Conservation (phyloP, 1,140 invertebrate species). For the Drosophila navojoa region DNA sequence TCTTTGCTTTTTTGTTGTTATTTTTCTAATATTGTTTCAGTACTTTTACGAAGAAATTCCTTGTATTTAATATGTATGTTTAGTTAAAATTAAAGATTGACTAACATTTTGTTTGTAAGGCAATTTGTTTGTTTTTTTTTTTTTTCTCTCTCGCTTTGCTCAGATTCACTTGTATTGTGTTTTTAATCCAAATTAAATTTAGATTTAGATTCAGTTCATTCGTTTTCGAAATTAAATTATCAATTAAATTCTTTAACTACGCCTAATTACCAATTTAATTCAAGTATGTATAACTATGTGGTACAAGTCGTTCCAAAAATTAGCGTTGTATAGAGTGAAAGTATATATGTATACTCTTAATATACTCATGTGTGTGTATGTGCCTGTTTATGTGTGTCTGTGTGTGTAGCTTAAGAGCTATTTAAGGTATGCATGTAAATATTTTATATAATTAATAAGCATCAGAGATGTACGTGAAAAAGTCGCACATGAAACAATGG, state of each 20-base stretch:
- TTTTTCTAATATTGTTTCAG: slow-evolving; percentile 53
- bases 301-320: slow-evolving; percentile 38
- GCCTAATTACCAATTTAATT: slow-evolving; percentile 47
- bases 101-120: slow-evolving; percentile 82
- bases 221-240: slow-evolving; percentile 57
- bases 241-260: slow-evolving; percentile 53
- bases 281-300: slow-evolving; percentile 50
- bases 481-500: slow-evolving; percentile 12
- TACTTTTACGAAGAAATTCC: slow-evolving; percentile 51
- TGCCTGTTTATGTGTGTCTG: not conserved
- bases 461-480: slow-evolving; percentile 19
- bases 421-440: slow-evolving; percentile 12
- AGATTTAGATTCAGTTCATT: slow-evolving; percentile 68
- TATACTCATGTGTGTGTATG: slow-evolving; percentile 6
- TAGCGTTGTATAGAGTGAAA: slow-evolving; percentile 19
- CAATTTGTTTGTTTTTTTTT: slow-evolving; percentile 74
- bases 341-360: slow-evolving; percentile 1
- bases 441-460: slow-evolving; percentile 20
- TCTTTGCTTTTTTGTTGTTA: not conserved
- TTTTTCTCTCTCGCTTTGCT: slow-evolving; percentile 45
- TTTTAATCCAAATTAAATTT: slow-evolving; percentile 81
- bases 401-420: slow-evolving; percentile 4
- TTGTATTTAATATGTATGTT: slow-evolving; percentile 39
- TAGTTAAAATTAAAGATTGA: slow-evolving; percentile 78
- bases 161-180: slow-evolving; percentile 66